Conservation (phyloP, 2,797 vertebrate genomes). For the Mustela erminea region DNA sequence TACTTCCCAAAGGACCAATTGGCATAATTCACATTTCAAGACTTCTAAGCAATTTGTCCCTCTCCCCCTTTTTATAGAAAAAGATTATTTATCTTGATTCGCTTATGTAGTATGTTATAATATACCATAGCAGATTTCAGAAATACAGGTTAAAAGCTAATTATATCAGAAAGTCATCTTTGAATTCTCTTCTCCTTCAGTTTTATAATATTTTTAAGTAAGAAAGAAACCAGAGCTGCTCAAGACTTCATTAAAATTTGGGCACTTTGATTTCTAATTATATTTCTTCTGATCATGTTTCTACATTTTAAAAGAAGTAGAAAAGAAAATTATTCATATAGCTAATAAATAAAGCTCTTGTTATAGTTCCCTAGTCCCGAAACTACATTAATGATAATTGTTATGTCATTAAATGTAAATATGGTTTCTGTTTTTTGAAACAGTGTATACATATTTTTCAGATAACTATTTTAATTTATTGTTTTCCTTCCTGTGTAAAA, state of each 20-base stretch:
- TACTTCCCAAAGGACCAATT: conserved; percentile 20
- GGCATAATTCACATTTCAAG: background rate
- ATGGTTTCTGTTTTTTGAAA: background rate
- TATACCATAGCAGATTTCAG: background rate
- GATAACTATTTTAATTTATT: background rate
- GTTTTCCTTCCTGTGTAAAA: background rate
- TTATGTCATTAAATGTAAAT: background rate
- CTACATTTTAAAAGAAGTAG: background rate
- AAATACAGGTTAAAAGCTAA: conserved; percentile 56
- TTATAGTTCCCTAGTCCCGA: background rate
- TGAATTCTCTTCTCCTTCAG: background rate
- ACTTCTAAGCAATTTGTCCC: background rate
- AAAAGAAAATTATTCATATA: background rate
- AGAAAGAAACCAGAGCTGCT: background rate
- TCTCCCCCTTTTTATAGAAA: background rate
- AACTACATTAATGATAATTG: background rate
- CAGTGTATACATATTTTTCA: background rate
- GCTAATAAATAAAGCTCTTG: background rate
- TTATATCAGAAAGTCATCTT: background rate
- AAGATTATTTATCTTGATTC: conserved; percentile 56
- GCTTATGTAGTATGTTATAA: background rate
- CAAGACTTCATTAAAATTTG: background rate
- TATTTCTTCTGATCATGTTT: conserved; percentile 45
- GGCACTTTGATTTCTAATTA: conserved; percentile 21
- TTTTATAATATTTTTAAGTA: conserved; percentile 49